phyloP scores from a whole-genome alignment of 2,888 invertebrate genomes.

The Euplexia lucipara region DNA sequence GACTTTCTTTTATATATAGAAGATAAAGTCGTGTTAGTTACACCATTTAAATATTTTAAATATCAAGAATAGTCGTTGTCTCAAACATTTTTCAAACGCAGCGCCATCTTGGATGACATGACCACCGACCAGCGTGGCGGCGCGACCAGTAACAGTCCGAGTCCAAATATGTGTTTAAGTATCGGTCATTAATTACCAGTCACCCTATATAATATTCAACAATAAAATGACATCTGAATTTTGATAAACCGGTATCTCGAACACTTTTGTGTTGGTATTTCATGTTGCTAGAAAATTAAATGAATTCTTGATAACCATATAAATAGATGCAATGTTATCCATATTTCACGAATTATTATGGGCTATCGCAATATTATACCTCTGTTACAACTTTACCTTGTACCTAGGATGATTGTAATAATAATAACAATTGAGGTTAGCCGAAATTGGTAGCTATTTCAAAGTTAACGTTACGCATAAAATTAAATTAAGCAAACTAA shows the following conservation, averaged over 20 bases:
- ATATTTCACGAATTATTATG: constrained; percentile 19
- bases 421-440: constrained; percentile 14
- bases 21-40: too few species aligned
- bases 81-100: too few species aligned
- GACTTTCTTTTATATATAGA: too few species aligned
- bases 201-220: too few species aligned
- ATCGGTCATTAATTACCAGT: too few species aligned
- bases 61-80: too few species aligned
- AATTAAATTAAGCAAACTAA: neutral
- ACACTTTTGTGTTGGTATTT: neutral
- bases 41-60: too few species aligned
- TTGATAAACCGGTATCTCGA: neutral
- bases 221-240: too few species aligned
- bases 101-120: too few species aligned
- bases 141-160: too few species aligned
- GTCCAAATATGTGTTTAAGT: too few species aligned
- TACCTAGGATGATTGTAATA: neutral
- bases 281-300: neutral
- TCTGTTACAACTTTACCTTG: neutral
- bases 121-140: too few species aligned
- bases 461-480: neutral
- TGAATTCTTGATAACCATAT: neutral
- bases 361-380: neutral
- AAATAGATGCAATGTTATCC: constrained; percentile 2
- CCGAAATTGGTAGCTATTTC: neutral